Percentiles rank a stretch among this genome's conserved stretches.
Conservation (phyloP, 1,140 invertebrate genomes). For the Orius insidiosus region DNA sequence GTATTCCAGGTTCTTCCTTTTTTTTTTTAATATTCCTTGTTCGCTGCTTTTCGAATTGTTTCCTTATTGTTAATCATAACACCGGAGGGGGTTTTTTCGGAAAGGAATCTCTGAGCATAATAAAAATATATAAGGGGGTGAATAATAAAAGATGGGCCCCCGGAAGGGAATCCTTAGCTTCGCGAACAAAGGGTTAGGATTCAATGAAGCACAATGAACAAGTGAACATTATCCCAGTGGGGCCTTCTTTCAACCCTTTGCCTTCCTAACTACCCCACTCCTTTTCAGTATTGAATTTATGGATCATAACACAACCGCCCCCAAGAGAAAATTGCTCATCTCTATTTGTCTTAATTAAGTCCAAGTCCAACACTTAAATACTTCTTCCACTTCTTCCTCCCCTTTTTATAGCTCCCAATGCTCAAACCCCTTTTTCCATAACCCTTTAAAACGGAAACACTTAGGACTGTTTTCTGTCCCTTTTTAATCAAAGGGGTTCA, state of each 20-base stretch:
- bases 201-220: constrained; percentile 14
- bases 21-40: constrained; percentile 11
- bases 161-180: constrained; percentile 10
- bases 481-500: too few relatives aligned
- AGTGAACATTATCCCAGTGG: constrained; percentile 10
- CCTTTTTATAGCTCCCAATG: constrained; percentile 8
- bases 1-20: too few relatives aligned
- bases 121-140: constrained; percentile 8
- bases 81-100: not conserved
- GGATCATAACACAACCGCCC: constrained; percentile 9
- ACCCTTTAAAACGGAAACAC: not conserved
- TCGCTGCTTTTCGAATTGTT: not conserved
- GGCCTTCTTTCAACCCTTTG: too few relatives aligned
- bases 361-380: constrained; percentile 6
- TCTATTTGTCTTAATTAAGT: constrained; percentile 14
- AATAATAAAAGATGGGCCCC: not conserved
- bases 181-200: constrained; percentile 2
- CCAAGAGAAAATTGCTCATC: constrained; percentile 5
- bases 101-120: not conserved
- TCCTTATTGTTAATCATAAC: constrained; percentile 10
- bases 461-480: too few relatives aligned
- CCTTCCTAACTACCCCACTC: constrained; percentile 4
- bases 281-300: constrained; percentile 11
- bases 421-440: not conserved
- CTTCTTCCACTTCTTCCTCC: constrained; percentile 9